Evolutionary conservation across 2,888 invertebrate species (phyloP).

Genomic region (Drosophila prostipennis): DNA sequence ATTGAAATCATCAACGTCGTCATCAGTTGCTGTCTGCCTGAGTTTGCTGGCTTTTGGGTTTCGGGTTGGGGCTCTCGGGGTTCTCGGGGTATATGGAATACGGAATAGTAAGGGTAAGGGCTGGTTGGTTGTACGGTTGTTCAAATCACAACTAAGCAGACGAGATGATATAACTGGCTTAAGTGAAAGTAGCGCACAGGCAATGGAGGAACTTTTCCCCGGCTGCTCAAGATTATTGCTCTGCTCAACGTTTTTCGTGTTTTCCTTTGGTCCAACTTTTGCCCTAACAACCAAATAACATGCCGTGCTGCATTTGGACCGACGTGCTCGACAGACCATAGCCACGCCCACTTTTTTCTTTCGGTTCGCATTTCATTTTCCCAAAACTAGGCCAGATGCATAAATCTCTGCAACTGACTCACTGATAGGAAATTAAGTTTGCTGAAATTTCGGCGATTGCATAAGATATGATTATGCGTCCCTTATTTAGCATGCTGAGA

Average conservation of each 20-base stretch:
- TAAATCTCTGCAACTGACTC: slow-evolving; percentile 37
- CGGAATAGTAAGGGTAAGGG: too few relatives aligned
- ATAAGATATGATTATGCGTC: slow-evolving; percentile 6
- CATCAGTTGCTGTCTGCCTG: slow-evolving; percentile 44
- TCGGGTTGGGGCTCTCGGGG: background rate
- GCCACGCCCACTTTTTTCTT: slow-evolving; percentile 28
- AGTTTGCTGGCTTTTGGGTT: slow-evolving; percentile 6
- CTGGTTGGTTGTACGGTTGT: slow-evolving; percentile 8
- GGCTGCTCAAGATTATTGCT: slow-evolving; percentile 50
- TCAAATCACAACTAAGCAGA: slow-evolving; percentile 49
- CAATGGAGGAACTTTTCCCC: slow-evolving; percentile 21
- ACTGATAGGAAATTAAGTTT: slow-evolving; percentile 30
- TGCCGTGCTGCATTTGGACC: slow-evolving; percentile 40
- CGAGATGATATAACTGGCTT: slow-evolving; percentile 47
- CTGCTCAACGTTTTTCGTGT: slow-evolving; percentile 47
- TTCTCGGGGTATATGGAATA: background rate
- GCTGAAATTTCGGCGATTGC: slow-evolving; percentile 24
- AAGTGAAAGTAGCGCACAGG: slow-evolving; percentile 45
- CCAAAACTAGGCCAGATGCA: slow-evolving; percentile 45
- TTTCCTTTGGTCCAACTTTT: slow-evolving; percentile 43
- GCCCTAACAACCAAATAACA: slow-evolving; percentile 52
- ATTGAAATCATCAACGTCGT: slow-evolving; percentile 59
- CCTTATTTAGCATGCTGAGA: too few relatives aligned
- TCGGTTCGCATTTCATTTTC: slow-evolving; percentile 22
- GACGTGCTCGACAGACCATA: slow-evolving; percentile 42